Base-by-base conservation (phyloP, 2,888 invertebrate species). In the Noctua comes region DNA sequence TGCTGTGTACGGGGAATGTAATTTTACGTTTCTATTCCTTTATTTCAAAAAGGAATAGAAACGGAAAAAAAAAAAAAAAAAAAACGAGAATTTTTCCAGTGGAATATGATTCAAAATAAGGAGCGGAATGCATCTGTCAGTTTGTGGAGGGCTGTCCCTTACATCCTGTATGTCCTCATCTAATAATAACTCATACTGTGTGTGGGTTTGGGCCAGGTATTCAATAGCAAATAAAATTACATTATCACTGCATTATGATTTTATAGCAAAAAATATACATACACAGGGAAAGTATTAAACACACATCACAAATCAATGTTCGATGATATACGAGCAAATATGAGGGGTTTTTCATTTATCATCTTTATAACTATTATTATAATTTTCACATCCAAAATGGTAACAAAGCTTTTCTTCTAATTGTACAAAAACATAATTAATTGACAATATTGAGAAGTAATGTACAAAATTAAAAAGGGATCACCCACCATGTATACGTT, bases 241-340 rank as follows among this genome's bases (percentile, higher is more conserved):
- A 89, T 89, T 87, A 90, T 94, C 93, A 96, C 96, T 96, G 96
- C 96, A 96, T 96, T 94, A 96, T 95, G 94, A 94, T 96, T 97
- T 97, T 96, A 96, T 96, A 96, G 94, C 95, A 96, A 96, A 95
- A 95, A 97, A 96, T 95, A 96, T 96, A 96, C 95, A 96, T 94
- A 95, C 94, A 95, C 93, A 94, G 93, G 93, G 94, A 94, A 95
- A 95, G 88, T 91, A 93, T 94, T 94, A 94, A 96, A 96, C 95
- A 96, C 94, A 94, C 93, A 87, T 95, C 94, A 95, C 94, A 96
- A 95, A 94, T 94, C 91, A 94, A 92, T 92, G 91, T 93, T 94
- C 90, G 88, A 93, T 93, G 93, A 93, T 92, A 90, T 91, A 91
- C 66, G 90, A 91, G 88, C 84, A 86, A 90, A 87, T 88, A 88